A percentile compares a stretch with the other conserved stretches of the same genome.
Conservation (phyloP, 1,140 invertebrate species). For the Drosophila orosa region DNA sequence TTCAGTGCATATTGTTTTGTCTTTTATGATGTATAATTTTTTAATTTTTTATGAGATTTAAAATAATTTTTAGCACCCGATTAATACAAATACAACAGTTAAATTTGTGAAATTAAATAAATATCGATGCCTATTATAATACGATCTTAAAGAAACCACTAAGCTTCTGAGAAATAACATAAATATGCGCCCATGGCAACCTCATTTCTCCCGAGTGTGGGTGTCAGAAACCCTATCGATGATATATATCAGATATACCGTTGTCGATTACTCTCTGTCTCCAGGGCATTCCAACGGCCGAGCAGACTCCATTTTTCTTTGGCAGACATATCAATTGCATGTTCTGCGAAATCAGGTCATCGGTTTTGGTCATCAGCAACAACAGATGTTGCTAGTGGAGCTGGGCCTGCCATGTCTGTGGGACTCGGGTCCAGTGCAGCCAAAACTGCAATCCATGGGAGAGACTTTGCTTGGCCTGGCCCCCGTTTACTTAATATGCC, state of each 20-base stretch:
- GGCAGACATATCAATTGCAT: slow-evolving; percentile 77
- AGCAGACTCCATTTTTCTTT: slow-evolving; percentile 45
- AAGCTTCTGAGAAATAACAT: neutral
- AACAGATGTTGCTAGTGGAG: slow-evolving; percentile 40
- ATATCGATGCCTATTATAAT: neutral
- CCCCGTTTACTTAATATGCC: slow-evolving; percentile 64
- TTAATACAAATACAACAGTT: too few relatives aligned
- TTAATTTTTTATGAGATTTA: too few relatives aligned
- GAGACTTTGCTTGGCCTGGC: slow-evolving; percentile 43
- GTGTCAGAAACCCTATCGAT: slow-evolving; percentile 10
- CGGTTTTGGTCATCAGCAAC: slow-evolving; percentile 71
- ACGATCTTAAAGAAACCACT: neutral
- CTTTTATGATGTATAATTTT: too few relatives aligned
- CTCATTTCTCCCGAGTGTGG: slow-evolving; percentile 1
- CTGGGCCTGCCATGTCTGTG: slow-evolving; percentile 24
- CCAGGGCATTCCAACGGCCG: slow-evolving; percentile 36
- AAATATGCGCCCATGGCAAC: neutral
- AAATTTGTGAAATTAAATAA: too few relatives aligned
- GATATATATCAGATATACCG: neutral
- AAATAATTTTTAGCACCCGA: too few relatives aligned
- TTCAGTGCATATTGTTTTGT: too few relatives aligned
- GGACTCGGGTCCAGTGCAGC: slow-evolving; percentile 45
- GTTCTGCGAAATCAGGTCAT: slow-evolving; percentile 72
- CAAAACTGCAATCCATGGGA: slow-evolving; percentile 57
- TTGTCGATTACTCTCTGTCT: slow-evolving; percentile 5